A percentile compares a stretch with the other conserved stretches of the same genome.
Conservation (phyloP, 2,797 vertebrate genomes). For the Protosalanx chinensis region DNA sequence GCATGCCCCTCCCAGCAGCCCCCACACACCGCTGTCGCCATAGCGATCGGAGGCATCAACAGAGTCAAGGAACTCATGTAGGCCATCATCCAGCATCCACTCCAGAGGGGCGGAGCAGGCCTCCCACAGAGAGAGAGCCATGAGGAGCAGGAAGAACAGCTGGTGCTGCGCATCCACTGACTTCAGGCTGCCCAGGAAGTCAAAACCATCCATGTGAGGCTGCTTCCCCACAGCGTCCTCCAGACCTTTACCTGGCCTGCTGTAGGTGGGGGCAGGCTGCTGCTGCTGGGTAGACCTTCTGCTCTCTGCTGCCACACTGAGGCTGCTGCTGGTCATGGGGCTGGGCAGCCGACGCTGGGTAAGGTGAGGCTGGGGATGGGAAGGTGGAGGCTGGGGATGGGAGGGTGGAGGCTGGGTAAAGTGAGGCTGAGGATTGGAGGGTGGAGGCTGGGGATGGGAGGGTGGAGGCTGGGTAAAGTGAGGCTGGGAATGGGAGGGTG, state of each 20-base stretch:
- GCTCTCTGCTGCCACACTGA: too few relatives aligned
- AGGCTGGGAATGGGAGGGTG: too few relatives aligned
- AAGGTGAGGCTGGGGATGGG: too few relatives aligned
- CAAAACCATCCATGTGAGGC: conserved; percentile 2
- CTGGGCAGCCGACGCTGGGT: too few relatives aligned
- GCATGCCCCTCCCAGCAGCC: conserved; percentile 65
- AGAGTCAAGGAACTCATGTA: conserved; percentile 86
- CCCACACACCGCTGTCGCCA: conserved; percentile 62
- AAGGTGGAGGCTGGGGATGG: too few relatives aligned
- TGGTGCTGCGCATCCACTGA: conserved; percentile 66
- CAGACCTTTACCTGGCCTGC: conserved; percentile 45
- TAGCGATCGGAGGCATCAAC: conserved; percentile 81
- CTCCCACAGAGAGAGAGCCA: conserved; percentile 75
- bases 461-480: too few relatives aligned
- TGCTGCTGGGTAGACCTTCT: background rate
- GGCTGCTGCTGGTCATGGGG: too few relatives aligned
- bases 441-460: too few relatives aligned
- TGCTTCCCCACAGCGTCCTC: background rate
- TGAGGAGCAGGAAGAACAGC: conserved; percentile 77
- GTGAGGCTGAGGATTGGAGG: too few relatives aligned
- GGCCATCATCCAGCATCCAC: conserved; percentile 78
- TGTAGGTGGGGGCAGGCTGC: background rate
- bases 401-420: too few relatives aligned
- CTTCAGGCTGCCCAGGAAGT: conserved; percentile 64
- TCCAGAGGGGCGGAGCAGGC: conserved; percentile 69